A percentile compares a stretch with the other conserved stretches of the same genome.
phyloP scores from a whole-genome alignment of 2,113 vertebrate genomes.

The Elephantulus edwardii region DNA sequence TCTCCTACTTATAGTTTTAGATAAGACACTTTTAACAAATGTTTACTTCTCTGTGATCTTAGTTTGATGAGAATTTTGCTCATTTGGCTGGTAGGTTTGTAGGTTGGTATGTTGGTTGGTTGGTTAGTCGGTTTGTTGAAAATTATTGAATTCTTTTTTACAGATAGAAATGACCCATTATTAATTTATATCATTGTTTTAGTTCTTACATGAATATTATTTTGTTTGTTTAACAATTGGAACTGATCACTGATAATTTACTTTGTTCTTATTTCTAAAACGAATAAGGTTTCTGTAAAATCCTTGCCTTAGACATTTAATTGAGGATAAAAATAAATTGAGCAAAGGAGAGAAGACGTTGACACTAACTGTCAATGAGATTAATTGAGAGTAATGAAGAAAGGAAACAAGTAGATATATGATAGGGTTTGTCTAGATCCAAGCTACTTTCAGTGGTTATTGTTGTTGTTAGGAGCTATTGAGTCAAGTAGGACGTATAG shows the following conservation, averaged over 20 bases:
- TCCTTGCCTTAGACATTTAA: background rate
- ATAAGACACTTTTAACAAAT: background rate
- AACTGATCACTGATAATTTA: slow-evolving; percentile 7
- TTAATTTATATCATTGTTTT: background rate
- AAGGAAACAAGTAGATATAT: background rate
- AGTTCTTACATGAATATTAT: background rate
- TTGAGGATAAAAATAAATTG: background rate
- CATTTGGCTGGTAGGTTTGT: background rate
- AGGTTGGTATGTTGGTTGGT: no score
- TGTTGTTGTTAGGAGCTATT: no score
- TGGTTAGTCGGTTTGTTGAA: background rate
- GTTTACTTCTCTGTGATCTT: background rate
- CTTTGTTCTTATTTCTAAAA: background rate
- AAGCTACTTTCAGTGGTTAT: background rate
- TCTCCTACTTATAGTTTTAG: background rate
- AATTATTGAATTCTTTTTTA: background rate
- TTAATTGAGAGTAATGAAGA: background rate
- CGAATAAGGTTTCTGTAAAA: background rate
- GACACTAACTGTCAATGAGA: background rate
- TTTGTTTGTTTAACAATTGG: background rate
- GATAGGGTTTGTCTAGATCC: background rate
- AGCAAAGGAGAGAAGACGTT: background rate
- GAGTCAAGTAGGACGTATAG: no score
- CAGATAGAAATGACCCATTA: background rate
- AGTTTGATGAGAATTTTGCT: background rate